Evolutionary conservation across 2,888 invertebrate genomes (phyloP), one percentile per base, ranked within the genome.

Genomic region (Agelastica alni): DNA sequence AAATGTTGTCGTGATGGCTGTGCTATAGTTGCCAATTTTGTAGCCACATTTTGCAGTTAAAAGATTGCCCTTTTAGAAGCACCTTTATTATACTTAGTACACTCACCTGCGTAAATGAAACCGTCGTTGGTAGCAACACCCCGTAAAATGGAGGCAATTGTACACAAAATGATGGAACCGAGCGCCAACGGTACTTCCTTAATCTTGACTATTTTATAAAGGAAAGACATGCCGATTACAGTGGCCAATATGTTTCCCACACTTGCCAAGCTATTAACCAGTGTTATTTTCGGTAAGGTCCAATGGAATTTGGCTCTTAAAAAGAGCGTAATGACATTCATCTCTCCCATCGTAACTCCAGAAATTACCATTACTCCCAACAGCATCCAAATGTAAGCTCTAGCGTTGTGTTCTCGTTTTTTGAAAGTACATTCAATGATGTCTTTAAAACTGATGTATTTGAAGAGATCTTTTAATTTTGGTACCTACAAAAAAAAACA

Each of bases 241-340:
- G 83, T 80, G 0, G 87, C 87, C 9, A 80, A 22, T 9, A 85
- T 81, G 0, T 78, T 74, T 22, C 83, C 72, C 0, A 81, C 60
- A 2, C 83, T 80, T 43, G 74, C 77, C 0, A 78, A 69, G 1
- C 83, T 83, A 10, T 80, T 79, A 68, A 78, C 88, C 20, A 78
- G 74, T 0, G 85, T 86, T 63, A 79, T 87, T 20, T 84, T 78
- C 46, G 79, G 74, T 28, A 87, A 75, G 10, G 83, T 78, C 89
- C 89, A 89, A 12, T 82, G 78, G 32, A 90, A 82, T 65, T 83
- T 83, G 26, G 82, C 78, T 56, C 85, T 80, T 4, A 83, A 73
- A 64, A 85, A 89, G 62, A 87, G 66, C 66, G 84, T 88, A 41
- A 81, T 79, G 9, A 88, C 76, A 9, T 20, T 4, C 18, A 7